Percentiles rank a stretch among this genome's conserved stretches.
Conservation (phyloP, 2,888 invertebrate species). For the Archaeoteleia sp. region DNA sequence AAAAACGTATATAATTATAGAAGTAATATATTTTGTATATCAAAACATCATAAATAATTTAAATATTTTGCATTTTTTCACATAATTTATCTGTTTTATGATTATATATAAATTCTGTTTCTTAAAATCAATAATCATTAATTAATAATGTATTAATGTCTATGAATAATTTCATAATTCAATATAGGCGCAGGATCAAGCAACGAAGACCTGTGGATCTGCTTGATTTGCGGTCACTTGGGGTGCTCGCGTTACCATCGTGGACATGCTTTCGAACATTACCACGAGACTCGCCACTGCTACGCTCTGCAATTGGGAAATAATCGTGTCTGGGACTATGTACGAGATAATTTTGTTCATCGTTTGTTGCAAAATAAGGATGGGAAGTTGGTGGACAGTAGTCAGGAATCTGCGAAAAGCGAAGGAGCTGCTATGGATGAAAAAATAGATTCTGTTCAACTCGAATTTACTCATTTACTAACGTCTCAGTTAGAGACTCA, state of each 20-base stretch:
- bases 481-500: slow-evolving; percentile 97
- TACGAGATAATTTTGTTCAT: slow-evolving; percentile 97
- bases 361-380: slow-evolving; percentile 98
- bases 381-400: slow-evolving; percentile 91
- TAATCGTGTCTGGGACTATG: slow-evolving; percentile 99
- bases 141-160: too few species aligned
- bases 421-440: slow-evolving; percentile 82
- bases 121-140: too few species aligned
- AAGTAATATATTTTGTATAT: too few species aligned
- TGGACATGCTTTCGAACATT: slow-evolving; percentile 97
- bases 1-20: too few species aligned
- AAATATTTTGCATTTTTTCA: too few species aligned
- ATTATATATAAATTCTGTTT: too few species aligned
- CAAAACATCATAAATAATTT: too few species aligned
- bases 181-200: slow-evolving; percentile 73
- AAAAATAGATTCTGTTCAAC: slow-evolving; percentile 94
- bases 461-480: slow-evolving; percentile 96
- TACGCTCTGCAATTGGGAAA: slow-evolving; percentile 97
- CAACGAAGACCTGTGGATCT: slow-evolving; percentile 96
- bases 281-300: slow-evolving; percentile 95
- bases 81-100: too few species aligned
- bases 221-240: slow-evolving; percentile 97
- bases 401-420: slow-evolving; percentile 71
- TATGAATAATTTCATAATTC: slow-evolving; percentile 6
- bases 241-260: slow-evolving; percentile 94